Conservation (phyloP, 2,888 invertebrate genomes). For the Pyrochroa serraticornis region DNA sequence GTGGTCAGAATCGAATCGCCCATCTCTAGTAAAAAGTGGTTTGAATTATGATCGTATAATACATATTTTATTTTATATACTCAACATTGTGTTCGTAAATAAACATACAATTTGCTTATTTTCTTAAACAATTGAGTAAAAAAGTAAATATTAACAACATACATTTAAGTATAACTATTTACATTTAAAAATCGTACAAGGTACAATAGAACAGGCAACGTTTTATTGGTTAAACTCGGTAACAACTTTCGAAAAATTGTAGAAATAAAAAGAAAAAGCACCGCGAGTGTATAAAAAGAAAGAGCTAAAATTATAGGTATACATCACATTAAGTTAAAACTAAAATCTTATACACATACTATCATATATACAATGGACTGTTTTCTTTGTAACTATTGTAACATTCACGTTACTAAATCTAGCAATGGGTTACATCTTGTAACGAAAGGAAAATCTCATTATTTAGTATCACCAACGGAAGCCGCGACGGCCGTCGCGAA, state of each 20-base stretch:
- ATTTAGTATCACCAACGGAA: conserved; percentile 19
- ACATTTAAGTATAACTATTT: conserved; percentile 38
- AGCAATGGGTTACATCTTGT: neutral
- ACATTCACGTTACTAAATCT: conserved; percentile 25
- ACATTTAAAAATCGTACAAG: conserved; percentile 41
- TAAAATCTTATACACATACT: conserved; percentile 22
- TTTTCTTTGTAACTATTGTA: conserved; percentile 22
- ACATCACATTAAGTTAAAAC: conserved; percentile 23
- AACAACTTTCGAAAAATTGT: conserved; percentile 36
- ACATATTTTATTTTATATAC: conserved; percentile 38
- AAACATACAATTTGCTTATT: conserved; percentile 40
- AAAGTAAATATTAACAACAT: conserved; percentile 43
- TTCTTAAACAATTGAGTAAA: conserved; percentile 46
- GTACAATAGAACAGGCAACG: conserved; percentile 46
- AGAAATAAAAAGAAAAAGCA: conserved; percentile 35
- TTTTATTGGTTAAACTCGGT: conserved; percentile 37
- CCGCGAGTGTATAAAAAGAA: conserved; percentile 27
- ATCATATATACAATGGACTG: conserved; percentile 27
- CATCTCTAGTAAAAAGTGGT: too few species aligned
- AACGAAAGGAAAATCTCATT: conserved; percentile 13
- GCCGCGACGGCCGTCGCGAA: conserved; percentile 9
- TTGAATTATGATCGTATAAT: conserved; percentile 8
- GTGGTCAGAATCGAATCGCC: too few species aligned
- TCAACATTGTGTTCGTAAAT: conserved; percentile 37
- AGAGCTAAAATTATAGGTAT: conserved; percentile 18